Base-by-base conservation (phyloP, 1,140 invertebrate genomes). In the Homarus americanus region DNA sequence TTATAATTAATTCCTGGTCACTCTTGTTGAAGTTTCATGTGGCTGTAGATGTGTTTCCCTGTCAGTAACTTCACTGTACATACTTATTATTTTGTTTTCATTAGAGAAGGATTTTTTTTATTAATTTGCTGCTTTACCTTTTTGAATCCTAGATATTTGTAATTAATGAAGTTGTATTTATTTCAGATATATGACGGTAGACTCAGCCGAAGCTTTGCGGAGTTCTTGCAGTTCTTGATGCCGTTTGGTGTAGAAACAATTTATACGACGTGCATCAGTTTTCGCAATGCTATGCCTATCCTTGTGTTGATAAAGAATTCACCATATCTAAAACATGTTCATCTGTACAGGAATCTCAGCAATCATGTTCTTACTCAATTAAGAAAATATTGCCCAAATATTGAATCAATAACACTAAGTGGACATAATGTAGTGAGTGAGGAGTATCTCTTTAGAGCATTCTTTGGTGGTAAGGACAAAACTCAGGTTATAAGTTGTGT, bases 391-490 rank as follows among this genome's bases (percentile, higher is more conserved):
- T 86, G 84, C 40, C 73, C 84, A 17, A 36, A 58, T 28, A n/a
- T 86, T 32, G 84, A 86, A 20, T 44, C 73, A 28, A 86, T 86
- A 38, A 86, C 84, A n/a, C 41, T 86, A 36, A 58, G 72, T 86
- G 84, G 84, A 17, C 72, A 76, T 15, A 86, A 78, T 58, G 58
- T 63, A 28, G 58, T 86, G 1, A 86, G 72, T 86, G 84, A 86
- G 28, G 72, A 86, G 17, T 86, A 73, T 36, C 84, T 86, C 34
- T 86, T 86, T 24, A 49, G 32, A 10, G 28, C 84, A 12, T 86
- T 86, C 38, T 86, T 86, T 17, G 40, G 32, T 38, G 73, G 73
- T 58, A 76, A 53, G 32, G 44, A 86, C 41, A 75, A 78, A 58
- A 69, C 24, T 9, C 44, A 86, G 32, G 84, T 86, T 15, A 20